Evolutionary conservation across 2,797 vertebrate genomes (phyloP).

Genomic region (Fratercula arctica): DNA sequence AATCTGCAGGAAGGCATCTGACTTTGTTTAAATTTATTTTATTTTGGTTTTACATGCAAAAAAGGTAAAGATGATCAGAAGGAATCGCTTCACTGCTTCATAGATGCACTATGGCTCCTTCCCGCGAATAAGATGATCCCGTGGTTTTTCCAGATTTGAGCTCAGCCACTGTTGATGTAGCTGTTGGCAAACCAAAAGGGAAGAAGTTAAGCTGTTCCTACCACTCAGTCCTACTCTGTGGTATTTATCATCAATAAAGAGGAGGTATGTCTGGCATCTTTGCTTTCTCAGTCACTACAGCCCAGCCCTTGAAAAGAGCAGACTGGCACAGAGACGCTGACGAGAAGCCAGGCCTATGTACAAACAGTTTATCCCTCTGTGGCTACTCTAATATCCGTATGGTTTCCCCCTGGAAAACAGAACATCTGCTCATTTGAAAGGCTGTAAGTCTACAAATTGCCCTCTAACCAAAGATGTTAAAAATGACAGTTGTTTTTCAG

Average conservation of each 20-base stretch:
- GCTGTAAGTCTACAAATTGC: neutral
- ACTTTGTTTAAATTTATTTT: neutral
- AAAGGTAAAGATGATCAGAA: neutral
- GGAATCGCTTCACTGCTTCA: neutral
- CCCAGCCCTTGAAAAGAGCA: neutral
- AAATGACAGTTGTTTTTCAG: neutral
- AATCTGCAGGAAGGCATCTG: neutral
- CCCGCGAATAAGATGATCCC: neutral
- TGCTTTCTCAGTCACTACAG: neutral
- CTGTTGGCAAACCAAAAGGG: neutral
- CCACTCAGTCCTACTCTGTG: neutral
- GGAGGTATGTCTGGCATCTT: neutral
- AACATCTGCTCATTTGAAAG: slow-evolving; percentile 29
- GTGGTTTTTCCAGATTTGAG: neutral
- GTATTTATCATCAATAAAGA: neutral
- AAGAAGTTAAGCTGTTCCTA: neutral
- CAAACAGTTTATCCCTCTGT: neutral
- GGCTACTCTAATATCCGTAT: neutral
- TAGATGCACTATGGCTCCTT: neutral
- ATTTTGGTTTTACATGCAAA: neutral
- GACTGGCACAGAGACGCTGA: neutral
- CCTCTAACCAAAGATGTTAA: neutral
- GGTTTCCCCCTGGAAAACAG: slow-evolving; percentile 13
- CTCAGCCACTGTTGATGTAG: neutral
- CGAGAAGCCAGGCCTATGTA: neutral